phyloP scores from a whole-genome alignment of 64 coral and sea anemone genomes.

The Stichodactyla mertensii region DNA sequence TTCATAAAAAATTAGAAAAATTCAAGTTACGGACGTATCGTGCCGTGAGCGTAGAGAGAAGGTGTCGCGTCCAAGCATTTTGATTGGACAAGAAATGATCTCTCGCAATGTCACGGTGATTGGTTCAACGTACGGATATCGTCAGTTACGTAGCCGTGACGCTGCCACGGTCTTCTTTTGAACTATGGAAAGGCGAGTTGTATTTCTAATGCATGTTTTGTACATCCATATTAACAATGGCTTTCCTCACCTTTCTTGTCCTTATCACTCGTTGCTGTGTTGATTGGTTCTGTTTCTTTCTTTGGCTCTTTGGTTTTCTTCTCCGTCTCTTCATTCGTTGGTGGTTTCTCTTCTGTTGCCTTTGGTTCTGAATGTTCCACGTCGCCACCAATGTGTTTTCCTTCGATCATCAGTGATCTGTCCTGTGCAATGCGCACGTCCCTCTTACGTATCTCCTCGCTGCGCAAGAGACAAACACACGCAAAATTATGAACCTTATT shows the following conservation, averaged over 20 bases:
- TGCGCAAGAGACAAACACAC: background rate
- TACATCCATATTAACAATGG: no score
- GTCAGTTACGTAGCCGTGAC: no score
- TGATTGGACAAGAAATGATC: no score
- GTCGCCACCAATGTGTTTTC: constrained; percentile 58
- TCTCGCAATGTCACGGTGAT: no score
- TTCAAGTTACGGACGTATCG: no score
- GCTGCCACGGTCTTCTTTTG: no score
- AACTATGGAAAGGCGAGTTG: no score
- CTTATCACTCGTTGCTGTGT: background rate
- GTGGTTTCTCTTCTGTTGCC: background rate
- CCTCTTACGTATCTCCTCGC: constrained; percentile 40
- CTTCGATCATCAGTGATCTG: constrained; percentile 62
- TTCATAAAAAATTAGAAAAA: background rate
- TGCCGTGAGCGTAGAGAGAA: no score
- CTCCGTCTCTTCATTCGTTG: background rate
- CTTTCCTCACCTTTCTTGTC: background rate
- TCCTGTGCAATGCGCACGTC: constrained; percentile 77
- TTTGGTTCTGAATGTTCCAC: background rate
- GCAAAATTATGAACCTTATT: no score
- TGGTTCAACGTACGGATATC: no score
- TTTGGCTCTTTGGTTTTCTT: background rate
- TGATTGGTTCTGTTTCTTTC: background rate
- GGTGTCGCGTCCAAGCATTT: no score
- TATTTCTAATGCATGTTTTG: no score